Evolutionary conservation across 2,113 vertebrate genomes (phyloP), one percentile per base, ranked within the genome.

Genomic region (Peromyscus californicus): DNA sequence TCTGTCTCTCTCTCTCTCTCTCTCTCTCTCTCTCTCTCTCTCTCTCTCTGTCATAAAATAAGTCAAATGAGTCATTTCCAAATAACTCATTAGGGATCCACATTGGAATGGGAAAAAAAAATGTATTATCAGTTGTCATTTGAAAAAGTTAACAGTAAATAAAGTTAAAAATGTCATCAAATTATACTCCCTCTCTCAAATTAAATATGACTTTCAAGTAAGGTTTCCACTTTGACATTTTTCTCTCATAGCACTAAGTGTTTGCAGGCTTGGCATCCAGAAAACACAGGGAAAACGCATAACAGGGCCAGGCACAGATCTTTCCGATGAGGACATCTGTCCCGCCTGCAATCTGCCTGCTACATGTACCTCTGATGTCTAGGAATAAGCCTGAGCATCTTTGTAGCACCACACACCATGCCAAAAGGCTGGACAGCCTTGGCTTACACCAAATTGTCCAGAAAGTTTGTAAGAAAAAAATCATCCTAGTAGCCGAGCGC

Each of bases 81-180:
- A 92, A 75, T 59, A 90, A 93, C 33, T 78, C 61, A 13, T 42
- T 67, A 79, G n/a, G 17, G 39, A 92, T 90, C 87, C 96, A 26
- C 86, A 63, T 61, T 61, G 92, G 11, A 57, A 67, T 59, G 17
- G 13, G n/a, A 51, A 45, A 24, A 31, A 76, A 29, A 80, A 45
- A 85, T 5, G 39, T 84, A 92, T 80, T 86, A 76, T 74, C 65
- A 72, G 29, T 45, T 79, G 26, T 83, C 86, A 13, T 33, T 31
- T 7, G 7, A 79, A 79, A 31, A 70, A 0, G 21, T 7, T 67
- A 87, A 54, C 10, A 84, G 59, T 59, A 93, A 94, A 89, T 89
- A 83, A 80, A 89, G 86, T 90, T 61, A 91, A 51, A 96, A 93
- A 51, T 85, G 31, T 86, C 83, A 91, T 48, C 91, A 90, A 82